These are phyloP conservation scores for Coenonympha arcania DNA, from an alignment of 2,888 invertebrate genomes.

Conservation along the genomic window DNA sequence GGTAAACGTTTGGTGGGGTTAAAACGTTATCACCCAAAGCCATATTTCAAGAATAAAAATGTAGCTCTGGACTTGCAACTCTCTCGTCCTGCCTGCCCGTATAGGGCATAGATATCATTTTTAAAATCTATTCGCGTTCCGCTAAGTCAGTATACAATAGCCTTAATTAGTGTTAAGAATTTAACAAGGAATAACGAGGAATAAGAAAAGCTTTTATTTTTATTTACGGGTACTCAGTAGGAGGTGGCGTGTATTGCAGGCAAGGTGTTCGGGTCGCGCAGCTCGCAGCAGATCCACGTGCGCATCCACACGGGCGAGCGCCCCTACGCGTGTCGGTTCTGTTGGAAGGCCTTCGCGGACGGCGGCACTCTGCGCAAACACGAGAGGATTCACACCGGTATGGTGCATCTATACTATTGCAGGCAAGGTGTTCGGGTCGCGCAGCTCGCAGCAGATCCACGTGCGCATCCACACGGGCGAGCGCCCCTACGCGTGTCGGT, in stretches of 20 bases:
- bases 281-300: slow-evolving; percentile 89
- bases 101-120: no score
- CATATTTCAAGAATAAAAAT: not conserved
- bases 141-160: no score
- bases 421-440: slow-evolving; percentile 86
- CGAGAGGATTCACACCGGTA: slow-evolving; percentile 87
- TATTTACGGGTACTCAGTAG: no score
- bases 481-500: slow-evolving; percentile 87
- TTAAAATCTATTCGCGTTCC: no score
- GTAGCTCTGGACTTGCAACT: no score
- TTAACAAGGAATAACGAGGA: no score
- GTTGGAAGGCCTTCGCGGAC: slow-evolving; percentile 92
- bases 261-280: slow-evolving; percentile 88
- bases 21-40: no score
- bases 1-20: no score
- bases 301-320: slow-evolving; percentile 89
- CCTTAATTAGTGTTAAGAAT: no score
- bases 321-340: slow-evolving; percentile 88
- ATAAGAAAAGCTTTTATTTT: no score
- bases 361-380: slow-evolving; percentile 89
- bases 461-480: slow-evolving; percentile 89
- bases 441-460: slow-evolving; percentile 89
- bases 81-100: no score
- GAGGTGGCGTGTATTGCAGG: no score
- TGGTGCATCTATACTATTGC: not conserved